These are phyloP conservation scores for Rotaria magnacalcarata DNA, from an alignment of 2,888 invertebrate species.

Conservation along the genomic window DNA sequence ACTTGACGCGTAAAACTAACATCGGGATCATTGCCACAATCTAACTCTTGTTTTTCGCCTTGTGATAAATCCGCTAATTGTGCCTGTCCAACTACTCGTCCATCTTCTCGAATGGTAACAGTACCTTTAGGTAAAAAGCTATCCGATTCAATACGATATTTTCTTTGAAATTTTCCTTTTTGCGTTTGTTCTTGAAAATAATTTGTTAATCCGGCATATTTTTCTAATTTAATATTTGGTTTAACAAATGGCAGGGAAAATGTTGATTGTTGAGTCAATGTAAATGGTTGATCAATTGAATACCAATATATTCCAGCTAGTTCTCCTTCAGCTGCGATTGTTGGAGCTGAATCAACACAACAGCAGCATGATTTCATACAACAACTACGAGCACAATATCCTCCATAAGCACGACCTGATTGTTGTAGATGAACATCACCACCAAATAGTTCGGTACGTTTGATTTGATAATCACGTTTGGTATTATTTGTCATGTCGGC, in stretches of 20 bases:
- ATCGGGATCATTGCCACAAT: constrained; percentile 37
- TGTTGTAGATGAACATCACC: constrained; percentile 41
- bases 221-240: constrained; percentile 39
- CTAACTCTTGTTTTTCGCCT: constrained; percentile 38
- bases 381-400: not conserved
- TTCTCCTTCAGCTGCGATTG: constrained; percentile 40
- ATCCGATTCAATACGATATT: constrained; percentile 38
- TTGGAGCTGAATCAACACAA: not conserved
- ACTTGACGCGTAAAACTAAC: constrained; percentile 38
- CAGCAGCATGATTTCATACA: not conserved
- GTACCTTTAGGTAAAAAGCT: constrained; percentile 42
- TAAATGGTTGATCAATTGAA: constrained; percentile 38
- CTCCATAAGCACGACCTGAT: not conserved
- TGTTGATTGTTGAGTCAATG: constrained; percentile 23
- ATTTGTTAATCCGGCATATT: not conserved
- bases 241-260: constrained; percentile 43
- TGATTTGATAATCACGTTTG: constrained; percentile 38
- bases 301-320: constrained; percentile 41
- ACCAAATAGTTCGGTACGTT: constrained; percentile 42
- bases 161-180: constrained; percentile 43
- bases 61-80: constrained; percentile 15
- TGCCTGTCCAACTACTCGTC: constrained; percentile 43
- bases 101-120: constrained; percentile 41
- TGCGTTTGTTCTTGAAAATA: constrained; percentile 34
- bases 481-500: constrained; percentile 44